Conservation (phyloP, 2,113 vertebrate species). For the Eptesicus fuscus region DNA sequence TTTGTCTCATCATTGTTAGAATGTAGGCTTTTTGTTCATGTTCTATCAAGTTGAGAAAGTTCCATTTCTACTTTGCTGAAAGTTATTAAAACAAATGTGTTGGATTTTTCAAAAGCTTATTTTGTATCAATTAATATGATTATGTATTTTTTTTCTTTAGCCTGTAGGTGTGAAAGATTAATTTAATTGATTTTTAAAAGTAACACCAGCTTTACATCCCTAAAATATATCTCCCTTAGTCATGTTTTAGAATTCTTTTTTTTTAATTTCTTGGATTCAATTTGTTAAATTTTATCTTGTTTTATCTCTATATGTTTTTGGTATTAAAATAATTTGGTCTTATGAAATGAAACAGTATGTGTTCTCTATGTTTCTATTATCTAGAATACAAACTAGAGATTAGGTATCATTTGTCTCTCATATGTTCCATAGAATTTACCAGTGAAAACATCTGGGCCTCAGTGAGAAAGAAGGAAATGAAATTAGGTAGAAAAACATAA, state of each 20-base stretch:
- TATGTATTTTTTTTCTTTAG: background rate
- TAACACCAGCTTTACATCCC: background rate
- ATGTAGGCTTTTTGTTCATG: background rate
- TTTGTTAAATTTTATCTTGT: background rate
- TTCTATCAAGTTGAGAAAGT: background rate
- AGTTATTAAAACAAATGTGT: background rate
- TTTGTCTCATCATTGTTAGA: background rate
- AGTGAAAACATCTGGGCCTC: background rate
- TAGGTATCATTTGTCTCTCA: background rate
- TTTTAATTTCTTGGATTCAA: background rate
- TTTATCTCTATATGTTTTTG: background rate
- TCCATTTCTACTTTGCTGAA: background rate
- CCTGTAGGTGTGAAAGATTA: background rate
- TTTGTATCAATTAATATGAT: background rate
- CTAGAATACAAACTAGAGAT: background rate
- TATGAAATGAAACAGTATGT: background rate
- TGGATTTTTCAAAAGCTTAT: background rate
- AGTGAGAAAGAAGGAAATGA: background rate
- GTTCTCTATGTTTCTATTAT: background rate
- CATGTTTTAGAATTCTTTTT: background rate
- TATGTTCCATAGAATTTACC: background rate
- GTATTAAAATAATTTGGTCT: background rate
- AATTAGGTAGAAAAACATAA: background rate
- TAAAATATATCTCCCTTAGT: background rate
- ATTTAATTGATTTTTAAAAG: background rate